Evolutionary conservation across 2,113 vertebrate genomes (phyloP), one percentile per base, ranked within the genome.

Genomic region (Microtus richardsoni): DNA sequence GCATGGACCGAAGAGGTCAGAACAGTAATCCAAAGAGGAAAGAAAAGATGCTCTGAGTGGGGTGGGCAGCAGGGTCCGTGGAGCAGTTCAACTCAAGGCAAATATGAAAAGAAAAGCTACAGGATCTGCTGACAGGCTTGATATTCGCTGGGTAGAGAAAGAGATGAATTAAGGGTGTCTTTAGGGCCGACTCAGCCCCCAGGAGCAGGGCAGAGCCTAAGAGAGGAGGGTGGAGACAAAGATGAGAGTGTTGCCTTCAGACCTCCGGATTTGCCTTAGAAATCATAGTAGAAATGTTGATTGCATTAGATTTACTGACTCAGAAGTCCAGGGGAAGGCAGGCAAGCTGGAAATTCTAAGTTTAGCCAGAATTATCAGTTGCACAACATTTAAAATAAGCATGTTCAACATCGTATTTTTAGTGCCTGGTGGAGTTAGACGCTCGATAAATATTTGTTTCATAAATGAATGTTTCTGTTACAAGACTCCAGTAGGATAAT

Each of bases 361-460:
- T 74, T 80, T 85, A 52, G 39, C 41, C 54, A 93, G 88, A 4
- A 85, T 41, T 17, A 84, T 21, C 70, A 74, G 92, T 90, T 14
- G 71, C 22, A 84, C 54, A 94, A 88, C 64, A 80, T 52, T n/a
- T 92, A 80, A 93, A 96, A 91, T 47, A 24, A 62, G 89, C 54
- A 85, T 87, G 90, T 92, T 96, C 41, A 78, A 21, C 30, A 52
- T 21, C 82, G 28, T 86, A 52, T 89, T 70, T 74, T 92, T 58
- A 83, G 58, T 89, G 17, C 19, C 60, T 49, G 44, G 70, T 2
- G 79, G 4, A 84, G 36, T 85, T 24, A 78, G 30, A 24, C 13
- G 77, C 68, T 95, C 49, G 80, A 85, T n/a, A 96, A 94, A 89
- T 87, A 89, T 58, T 88, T 80, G 30, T 54, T 60, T 10, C 91